Percentiles rank a stretch among this genome's conserved stretches.
These are phyloP conservation scores for Setophaga petechia DNA, from an alignment of 2,113 vertebrate genomes.

Conservation along the genomic window DNA sequence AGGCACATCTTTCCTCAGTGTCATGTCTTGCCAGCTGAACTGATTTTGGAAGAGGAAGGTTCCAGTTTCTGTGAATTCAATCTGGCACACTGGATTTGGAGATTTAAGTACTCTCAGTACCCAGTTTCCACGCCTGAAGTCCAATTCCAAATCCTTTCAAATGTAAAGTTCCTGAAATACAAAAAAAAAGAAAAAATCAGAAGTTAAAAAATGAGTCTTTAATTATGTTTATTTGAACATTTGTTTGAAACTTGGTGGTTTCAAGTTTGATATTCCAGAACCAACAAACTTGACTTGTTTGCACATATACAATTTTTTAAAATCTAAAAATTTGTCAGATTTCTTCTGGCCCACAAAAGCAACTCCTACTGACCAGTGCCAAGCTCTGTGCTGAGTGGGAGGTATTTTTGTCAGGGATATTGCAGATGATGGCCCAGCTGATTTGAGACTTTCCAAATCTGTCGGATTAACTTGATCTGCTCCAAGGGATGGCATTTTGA, in stretches of 20 bases:
- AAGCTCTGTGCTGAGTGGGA: neutral
- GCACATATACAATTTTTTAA: neutral
- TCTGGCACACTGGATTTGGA: neutral
- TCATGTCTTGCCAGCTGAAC: neutral
- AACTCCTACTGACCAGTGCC: neutral
- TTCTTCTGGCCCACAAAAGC: neutral
- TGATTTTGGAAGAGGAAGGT: neutral
- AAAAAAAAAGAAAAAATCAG: fast-evolving
- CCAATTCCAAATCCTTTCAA: neutral
- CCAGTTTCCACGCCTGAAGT: neutral
- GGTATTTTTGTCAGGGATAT: neutral
- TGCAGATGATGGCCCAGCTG: neutral
- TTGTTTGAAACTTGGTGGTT: neutral
- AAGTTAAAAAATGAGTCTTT: neutral
- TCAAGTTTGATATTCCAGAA: neutral
- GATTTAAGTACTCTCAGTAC: neutral
- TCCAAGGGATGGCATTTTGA: neutral
- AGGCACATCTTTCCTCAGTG: neutral
- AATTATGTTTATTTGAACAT: neutral
- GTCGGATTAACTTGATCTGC: neutral
- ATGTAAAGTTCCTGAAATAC: neutral
- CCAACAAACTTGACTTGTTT: neutral
- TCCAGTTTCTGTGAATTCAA: neutral
- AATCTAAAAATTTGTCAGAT: neutral
- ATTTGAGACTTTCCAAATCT: neutral